A percentile compares a stretch with the other conserved stretches of the same genome.
phyloP scores from a whole-genome alignment of 2,797 vertebrate genomes.

The Premnoplex brunnescens region DNA sequence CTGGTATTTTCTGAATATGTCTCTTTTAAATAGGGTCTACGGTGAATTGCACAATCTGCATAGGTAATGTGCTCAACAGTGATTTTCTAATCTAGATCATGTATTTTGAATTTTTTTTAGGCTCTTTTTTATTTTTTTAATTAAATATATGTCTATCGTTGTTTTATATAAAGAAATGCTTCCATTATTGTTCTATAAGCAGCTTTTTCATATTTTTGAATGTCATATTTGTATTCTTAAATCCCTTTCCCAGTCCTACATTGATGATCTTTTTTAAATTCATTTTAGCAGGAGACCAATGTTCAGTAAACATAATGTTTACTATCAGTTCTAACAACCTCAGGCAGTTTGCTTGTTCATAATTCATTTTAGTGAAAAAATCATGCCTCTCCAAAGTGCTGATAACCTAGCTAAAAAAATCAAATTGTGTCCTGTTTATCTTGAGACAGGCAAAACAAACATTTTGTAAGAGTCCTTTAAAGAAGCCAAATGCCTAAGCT shows the following conservation, averaged over 20 bases:
- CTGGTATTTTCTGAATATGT: neutral
- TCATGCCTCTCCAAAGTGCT: neutral
- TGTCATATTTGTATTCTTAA: neutral
- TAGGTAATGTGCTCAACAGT: neutral
- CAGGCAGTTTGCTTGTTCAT: neutral
- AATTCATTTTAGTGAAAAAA: neutral
- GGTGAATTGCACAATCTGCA: neutral
- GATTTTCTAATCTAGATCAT: neutral
- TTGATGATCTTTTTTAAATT: neutral
- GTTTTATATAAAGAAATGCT: neutral
- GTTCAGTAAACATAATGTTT: neutral
- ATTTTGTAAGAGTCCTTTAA: neutral
- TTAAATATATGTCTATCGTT: neutral
- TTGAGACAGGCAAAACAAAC: neutral
- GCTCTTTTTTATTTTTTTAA: neutral
- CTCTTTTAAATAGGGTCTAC: neutral
- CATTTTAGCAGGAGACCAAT: neutral
- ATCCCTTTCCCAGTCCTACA: neutral
- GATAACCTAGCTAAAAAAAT: neutral
- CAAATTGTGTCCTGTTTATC: neutral
- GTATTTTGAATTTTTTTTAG: neutral
- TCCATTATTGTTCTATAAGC: neutral
- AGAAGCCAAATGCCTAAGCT: neutral
- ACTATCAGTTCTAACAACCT: neutral
- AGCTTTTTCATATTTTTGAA: neutral